Conservation (phyloP, 2,888 invertebrate species). For the Phaedon cochleariae region DNA sequence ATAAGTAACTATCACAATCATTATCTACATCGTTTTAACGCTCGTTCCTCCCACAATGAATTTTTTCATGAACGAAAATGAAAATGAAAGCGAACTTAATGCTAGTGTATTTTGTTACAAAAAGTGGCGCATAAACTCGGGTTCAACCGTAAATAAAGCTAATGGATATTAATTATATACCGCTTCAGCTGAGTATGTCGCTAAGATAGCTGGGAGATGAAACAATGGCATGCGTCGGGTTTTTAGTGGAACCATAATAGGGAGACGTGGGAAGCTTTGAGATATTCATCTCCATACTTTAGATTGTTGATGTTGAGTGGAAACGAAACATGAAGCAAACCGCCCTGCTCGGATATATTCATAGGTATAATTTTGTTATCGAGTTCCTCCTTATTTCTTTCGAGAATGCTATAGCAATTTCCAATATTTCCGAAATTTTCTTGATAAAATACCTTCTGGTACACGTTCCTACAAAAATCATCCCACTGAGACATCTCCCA, state of each 20-base stretch:
- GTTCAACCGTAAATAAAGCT: constrained; percentile 32
- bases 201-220: constrained; percentile 33
- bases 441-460: no score
- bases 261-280: not conserved
- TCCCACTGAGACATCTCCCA: no score
- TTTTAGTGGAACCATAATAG: not conserved
- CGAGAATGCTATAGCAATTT: no score
- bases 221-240: constrained; percentile 27
- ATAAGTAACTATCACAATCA: no score
- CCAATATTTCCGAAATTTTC: no score
- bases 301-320: no score
- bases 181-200: constrained; percentile 38
- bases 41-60: not conserved
- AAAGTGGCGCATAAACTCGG: constrained; percentile 14
- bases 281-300: not conserved
- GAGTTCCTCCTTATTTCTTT: no score
- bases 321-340: no score
- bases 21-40: not conserved
- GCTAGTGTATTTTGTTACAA: constrained; percentile 11
- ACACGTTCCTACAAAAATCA: no score
- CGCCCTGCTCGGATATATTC: no score
- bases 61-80: not conserved
- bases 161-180: constrained; percentile 42
- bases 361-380: no score
- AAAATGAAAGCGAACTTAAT: not conserved